phyloP scores from a whole-genome alignment of 2,113 vertebrate species.

The Symphodus melops region DNA sequence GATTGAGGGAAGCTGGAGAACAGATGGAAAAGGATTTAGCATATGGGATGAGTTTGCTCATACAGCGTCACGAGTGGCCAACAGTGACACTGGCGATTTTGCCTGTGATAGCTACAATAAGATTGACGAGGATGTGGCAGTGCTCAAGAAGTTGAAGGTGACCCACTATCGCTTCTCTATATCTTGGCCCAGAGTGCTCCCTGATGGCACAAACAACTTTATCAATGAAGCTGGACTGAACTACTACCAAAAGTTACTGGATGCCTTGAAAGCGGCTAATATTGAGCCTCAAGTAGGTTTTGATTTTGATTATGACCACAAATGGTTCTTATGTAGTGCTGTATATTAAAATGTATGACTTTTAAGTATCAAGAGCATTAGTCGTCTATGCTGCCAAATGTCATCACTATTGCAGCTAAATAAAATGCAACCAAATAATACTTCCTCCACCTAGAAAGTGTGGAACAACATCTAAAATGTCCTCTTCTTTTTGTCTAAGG shows the following conservation, averaged over 20 bases:
- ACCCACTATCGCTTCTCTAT: conserved; percentile 41
- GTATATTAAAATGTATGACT: too few relatives aligned
- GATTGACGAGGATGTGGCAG: conserved; percentile 29
- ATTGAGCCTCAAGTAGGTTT: conserved; percentile 38
- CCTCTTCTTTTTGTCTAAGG: conserved; percentile 2
- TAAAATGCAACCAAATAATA: neutral
- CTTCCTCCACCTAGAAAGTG: neutral
- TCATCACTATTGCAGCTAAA: too few relatives aligned
- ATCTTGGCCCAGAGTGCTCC: conserved; percentile 44
- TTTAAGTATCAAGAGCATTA: neutral
- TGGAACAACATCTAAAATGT: neutral
- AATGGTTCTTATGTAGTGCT: neutral
- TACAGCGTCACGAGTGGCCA: conserved; percentile 21
- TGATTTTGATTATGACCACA: neutral
- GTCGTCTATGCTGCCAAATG: neutral
- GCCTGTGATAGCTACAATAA: conserved; percentile 49
- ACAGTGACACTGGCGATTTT: conserved; percentile 25
- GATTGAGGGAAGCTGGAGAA: conserved; percentile 49
- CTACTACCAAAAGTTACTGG: conserved; percentile 32
- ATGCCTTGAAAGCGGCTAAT: conserved; percentile 27
- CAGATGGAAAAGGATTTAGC: conserved; percentile 36
- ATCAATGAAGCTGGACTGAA: conserved; percentile 40
- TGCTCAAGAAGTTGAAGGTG: conserved; percentile 41
- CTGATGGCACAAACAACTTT: conserved; percentile 39
- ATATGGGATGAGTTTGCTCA: conserved; percentile 47